Evolutionary conservation across 2,888 invertebrate species (phyloP).

Genomic region (Kryphioiulus occultus): DNA sequence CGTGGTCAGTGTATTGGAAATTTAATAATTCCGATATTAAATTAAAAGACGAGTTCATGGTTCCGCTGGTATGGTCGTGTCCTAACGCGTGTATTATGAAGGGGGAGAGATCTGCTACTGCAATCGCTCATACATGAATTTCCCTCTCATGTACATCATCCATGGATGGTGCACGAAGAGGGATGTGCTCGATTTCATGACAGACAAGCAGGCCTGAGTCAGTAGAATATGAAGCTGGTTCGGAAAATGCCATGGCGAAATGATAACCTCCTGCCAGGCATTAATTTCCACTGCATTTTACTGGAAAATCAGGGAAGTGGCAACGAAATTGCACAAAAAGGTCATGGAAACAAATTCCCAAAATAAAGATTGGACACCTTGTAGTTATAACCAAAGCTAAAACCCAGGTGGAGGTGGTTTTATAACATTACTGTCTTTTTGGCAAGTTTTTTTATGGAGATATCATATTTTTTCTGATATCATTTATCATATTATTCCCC

Average conservation of each 20-base stretch:
- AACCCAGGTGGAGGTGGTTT: too few relatives aligned
- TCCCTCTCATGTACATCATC: neutral
- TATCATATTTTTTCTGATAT: too few relatives aligned
- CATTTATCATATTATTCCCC: too few relatives aligned
- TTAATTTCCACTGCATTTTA: neutral
- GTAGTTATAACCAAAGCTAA: too few relatives aligned
- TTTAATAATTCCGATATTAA: slow-evolving; percentile 54
- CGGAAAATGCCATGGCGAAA: neutral
- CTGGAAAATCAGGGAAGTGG: too few relatives aligned
- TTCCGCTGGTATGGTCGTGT: slow-evolving; percentile 25
- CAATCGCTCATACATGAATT: slow-evolving; percentile 30
- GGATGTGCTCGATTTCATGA: neutral
- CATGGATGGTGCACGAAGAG: neutral
- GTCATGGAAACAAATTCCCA: neutral
- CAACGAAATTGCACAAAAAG: too few relatives aligned
- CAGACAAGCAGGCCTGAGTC: neutral
- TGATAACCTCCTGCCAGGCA: neutral
- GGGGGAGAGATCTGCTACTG: neutral
- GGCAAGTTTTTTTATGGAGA: too few relatives aligned
- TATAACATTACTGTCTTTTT: too few relatives aligned
- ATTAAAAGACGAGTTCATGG: slow-evolving; percentile 49
- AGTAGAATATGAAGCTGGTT: neutral
- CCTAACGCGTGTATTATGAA: neutral
- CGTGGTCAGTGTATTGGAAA: slow-evolving; percentile 54
- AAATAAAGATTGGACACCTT: too few relatives aligned